Evolutionary conservation across 2,113 vertebrate genomes (phyloP), one percentile per base, ranked within the genome.

Genomic region (Oncorhynchus gorbuscha): DNA sequence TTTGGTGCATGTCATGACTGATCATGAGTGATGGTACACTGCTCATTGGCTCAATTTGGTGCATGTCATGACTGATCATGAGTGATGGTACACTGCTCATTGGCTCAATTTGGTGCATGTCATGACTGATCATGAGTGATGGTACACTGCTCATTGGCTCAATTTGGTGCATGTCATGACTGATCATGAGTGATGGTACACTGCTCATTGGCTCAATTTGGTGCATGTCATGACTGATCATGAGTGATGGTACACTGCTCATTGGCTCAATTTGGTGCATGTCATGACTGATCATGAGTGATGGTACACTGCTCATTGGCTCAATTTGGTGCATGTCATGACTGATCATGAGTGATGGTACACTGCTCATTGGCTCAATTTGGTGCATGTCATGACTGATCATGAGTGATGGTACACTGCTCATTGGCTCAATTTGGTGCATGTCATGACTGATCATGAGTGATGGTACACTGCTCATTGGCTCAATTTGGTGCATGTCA

Each of bases 341-440:
- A 35, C 95, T 96, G 81, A 95, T 90, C 92, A 95, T 93, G 62
- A 96, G 92, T 1, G 79, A 77, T 0, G 90, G 93, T 2, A 88
- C 81, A 2, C 81, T 73, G 76, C 89, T 91, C 75, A 91, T 76
- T 20, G 65, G 68, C 24, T 24, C 24, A 24, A 24, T 24, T 24
- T 24, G 24, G 62, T n/a, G 92, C 55, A 9, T 2, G 1, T 71
- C 80, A 8, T 76, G 69, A 35, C 95, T 96, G 81, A 95, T 90
- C 92, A 95, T 93, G 62, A 96, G 92, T 1, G 79, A 77, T 0
- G 90, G 93, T 2, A 88, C 81, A 2, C 81, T 73, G 76, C 89
- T 91, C 75, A 91, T 76, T 20, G 65, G 68, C 24, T 24, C 24
- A 24, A 24, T 24, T 24, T 24, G 24, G 62, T n/a, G 92, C 55